Base-by-base conservation (phyloP, 92 coral and sea anemone genomes). In the Umimayanthus chanpuru region DNA sequence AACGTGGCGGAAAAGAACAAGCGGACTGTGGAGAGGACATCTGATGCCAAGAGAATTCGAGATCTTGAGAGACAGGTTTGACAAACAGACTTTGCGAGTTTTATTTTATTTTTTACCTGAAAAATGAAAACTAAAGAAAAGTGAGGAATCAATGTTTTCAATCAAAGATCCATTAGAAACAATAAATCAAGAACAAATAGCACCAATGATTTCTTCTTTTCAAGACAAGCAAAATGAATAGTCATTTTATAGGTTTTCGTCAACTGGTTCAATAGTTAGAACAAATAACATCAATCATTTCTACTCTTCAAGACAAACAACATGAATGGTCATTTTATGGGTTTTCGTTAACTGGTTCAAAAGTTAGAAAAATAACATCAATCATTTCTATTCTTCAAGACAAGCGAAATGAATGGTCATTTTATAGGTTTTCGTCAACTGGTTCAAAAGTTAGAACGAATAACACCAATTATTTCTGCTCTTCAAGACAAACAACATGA, bases 51-150 rank as follows among this genome's bases (percentile, higher is more conserved):
- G 85, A 91, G 98, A 70, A 97, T 97, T 40, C 96, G 94, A 81
- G 99, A 97, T 87, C 90, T 97, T 1, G 94, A 97, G 86, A 92
- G 99, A 88, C 99, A 97, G 97, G 99, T 97, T 72, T 68, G 86
- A 15, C 40, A 32, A 9, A 32, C 5, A 29, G 18, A 15, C 2
- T 32, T 72, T 29, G 6, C 29, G 25, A 2, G 10, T 6, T 47
- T 7, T 47, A 1, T 9, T 47, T 6, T 47, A 8, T 47, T 53
- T 50, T 53, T 53, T 11, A 14, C 18, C 18, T 53, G 58, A 53
- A 75, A 75, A 75, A 38, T 32, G 26, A 75, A 75, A 20, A 21
- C 18, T 18, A 6, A 36, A 41, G 7, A 26, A 41, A 11, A 47
- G 11, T 9, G 6, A 47, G 10, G 50, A 47, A 47, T 1, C 10